Evolutionary conservation across 2,797 vertebrate species (phyloP), one percentile per base, ranked within the genome.

Genomic region (Pangasius macronema): DNA sequence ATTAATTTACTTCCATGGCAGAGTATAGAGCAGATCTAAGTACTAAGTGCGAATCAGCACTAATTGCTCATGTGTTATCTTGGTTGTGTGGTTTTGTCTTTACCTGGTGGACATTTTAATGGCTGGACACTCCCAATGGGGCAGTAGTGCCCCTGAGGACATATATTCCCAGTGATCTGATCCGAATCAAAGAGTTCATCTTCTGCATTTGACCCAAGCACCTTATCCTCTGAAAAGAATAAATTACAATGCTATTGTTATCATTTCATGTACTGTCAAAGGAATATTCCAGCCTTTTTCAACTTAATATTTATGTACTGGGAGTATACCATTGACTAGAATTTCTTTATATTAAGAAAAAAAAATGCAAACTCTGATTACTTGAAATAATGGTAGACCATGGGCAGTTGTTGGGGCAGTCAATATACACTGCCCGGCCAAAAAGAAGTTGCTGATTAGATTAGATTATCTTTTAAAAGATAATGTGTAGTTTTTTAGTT

Each of bases 131-230:
- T 96, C 83, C 96, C 97, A 70, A 76, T 86, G 46, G 96, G 94
- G 92, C 97, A 98, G 90, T 96, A 96, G 89, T 97, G 95, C 6
- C 95, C 93, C 0, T 30, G n/a, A 0, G 94, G 96, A 90, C 97
- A 99, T 0, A 95, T 86, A 83, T 93, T 95, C 84, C 96, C 97
- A 0, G 93, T 92, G 72, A 94, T 33, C 9, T 92, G 93, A 73
- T 93, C 93, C 0, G 57, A 67, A 89, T 57, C 49, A 59, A 59
- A 18, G 24, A 53, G 30, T 24, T 84, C 22, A 33, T 68, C 80
- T n/a, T 81, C 57, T 84, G 33, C 16, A 65, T 13, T 42, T 46
- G 8, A 22, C 33, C 39, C 63, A 63, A 36, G 27, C 18, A 20
- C 57, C 33, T 80, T 82, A 83, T 83, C 59, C 63, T 83, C 89